Conservation (phyloP, 2,113 vertebrate species). For the cattle (Bos taurus) region ARS-UCD2.0 NC_037344.1:14605501-14606000, state of each 20-base stretch:
- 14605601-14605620: not conserved
- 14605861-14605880: not conserved
- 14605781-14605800: not conserved
- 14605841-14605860: not conserved
- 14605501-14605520: not conserved
- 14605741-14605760: not conserved
- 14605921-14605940: not conserved
- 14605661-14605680: rapidly evolving
- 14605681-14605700: not conserved
- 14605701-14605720: not conserved
- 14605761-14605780: not conserved
- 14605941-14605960: not conserved
- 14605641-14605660: not conserved
- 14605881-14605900: not conserved
- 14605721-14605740: not conserved
- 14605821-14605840: not conserved
- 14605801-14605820: not conserved
- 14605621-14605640: rapidly evolving
- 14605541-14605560: not conserved
- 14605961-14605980: not conserved
- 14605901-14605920: not conserved
- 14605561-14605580: not conserved
- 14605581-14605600: not conserved
- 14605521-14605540: rapidly evolving
- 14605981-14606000: not conserved